Conservation (phyloP, 2,797 vertebrate species). For the Sitta carolinensis region DNA sequence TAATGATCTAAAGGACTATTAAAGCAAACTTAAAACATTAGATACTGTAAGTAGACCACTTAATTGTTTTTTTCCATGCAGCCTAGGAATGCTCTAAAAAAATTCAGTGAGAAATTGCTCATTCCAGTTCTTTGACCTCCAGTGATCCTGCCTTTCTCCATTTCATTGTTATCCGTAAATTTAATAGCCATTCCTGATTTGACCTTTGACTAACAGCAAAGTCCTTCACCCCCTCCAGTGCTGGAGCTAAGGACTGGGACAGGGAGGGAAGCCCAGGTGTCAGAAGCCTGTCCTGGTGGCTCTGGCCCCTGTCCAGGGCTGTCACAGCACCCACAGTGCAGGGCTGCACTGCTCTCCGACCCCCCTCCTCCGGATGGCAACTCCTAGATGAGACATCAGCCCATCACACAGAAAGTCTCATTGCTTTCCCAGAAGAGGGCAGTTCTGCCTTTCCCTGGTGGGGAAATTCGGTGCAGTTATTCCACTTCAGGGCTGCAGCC, state of each 20-base stretch:
- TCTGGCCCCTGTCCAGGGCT: background rate
- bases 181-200: background rate
- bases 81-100: background rate
- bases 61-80: conserved; percentile 34
- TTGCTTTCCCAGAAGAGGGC: background rate
- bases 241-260: background rate
- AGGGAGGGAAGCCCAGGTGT: background rate
- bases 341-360: background rate
- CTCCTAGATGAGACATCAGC: background rate
- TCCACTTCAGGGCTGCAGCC: background rate
- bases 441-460: background rate
- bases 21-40: conserved; percentile 57
- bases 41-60: background rate
- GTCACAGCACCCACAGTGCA: fast-evolving
- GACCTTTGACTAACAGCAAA: background rate
- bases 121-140: conserved; percentile 1
- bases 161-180: background rate
- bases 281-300: background rate
- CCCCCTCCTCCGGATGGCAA: background rate
- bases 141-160: background rate
- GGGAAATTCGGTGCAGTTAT: background rate
- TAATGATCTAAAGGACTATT: conserved; percentile 58
- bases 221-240: background rate
- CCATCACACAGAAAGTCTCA: background rate
- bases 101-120: background rate